These are phyloP conservation scores for Canis aureus DNA, from an alignment of 2,113 vertebrate species.

Conservation along the genomic window DNA sequence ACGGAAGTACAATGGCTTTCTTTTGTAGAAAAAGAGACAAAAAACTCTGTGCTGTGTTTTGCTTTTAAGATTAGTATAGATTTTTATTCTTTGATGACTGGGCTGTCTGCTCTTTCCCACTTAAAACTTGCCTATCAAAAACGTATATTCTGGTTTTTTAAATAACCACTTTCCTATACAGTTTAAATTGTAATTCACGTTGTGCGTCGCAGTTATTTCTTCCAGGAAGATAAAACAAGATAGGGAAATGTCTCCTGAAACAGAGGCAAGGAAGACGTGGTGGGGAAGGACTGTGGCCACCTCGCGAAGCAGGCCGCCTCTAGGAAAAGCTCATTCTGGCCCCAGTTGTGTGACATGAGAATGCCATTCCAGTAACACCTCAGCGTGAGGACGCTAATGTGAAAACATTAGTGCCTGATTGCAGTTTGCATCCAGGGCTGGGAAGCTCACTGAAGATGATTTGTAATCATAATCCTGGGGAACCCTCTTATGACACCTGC, in stretches of 20 bases:
- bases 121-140: slow-evolving; percentile 64
- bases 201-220: slow-evolving; percentile 59
- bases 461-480: background rate
- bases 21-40: slow-evolving; percentile 84
- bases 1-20: slow-evolving; percentile 84
- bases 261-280: background rate
- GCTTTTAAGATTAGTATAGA: slow-evolving; percentile 86
- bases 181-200: slow-evolving; percentile 48
- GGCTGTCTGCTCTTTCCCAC: slow-evolving; percentile 66
- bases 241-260: slow-evolving; percentile 46
- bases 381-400: background rate
- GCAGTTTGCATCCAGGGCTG: background rate
- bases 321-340: slow-evolving; percentile 32
- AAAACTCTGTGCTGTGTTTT: slow-evolving; percentile 83
- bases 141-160: slow-evolving; percentile 26
- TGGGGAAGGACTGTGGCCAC: background rate
- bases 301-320: background rate
- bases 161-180: slow-evolving; percentile 55
- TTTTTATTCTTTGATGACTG: slow-evolving; percentile 80
- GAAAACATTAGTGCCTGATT: background rate
- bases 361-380: background rate
- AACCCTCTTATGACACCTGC: background rate
- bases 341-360: background rate
- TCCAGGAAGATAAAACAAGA: slow-evolving; percentile 58
- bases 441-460: background rate